Conservation (phyloP, 1,140 invertebrate genomes). For the Xylocopa sonorina region DNA sequence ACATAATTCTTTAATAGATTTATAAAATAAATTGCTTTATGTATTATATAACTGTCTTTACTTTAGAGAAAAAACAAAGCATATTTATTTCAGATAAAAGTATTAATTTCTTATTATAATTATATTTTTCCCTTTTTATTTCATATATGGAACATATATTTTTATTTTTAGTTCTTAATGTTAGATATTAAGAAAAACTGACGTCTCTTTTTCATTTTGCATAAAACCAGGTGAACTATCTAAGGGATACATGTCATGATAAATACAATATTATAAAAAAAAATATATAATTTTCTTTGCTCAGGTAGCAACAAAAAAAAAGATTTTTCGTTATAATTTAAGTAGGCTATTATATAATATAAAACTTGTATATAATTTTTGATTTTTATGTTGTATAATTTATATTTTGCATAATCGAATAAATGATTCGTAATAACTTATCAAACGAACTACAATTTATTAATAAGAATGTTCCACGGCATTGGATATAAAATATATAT, state of each 20-base stretch:
- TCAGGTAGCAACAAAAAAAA: too few relatives aligned
- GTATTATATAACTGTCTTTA: background rate
- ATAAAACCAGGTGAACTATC: background rate
- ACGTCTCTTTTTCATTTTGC: background rate
- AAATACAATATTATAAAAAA: background rate
- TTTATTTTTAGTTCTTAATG: background rate
- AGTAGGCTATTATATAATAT: background rate
- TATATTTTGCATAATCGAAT: background rate
- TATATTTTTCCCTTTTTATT: background rate
- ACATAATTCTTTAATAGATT: background rate
- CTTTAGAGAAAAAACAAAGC: background rate
- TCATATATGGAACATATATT: background rate
- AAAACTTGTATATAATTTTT: background rate
- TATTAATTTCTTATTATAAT: background rate
- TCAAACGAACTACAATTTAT: background rate
- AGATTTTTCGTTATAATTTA: too few relatives aligned
- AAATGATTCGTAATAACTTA: background rate
- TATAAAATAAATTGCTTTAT: background rate
- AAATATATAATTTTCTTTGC: background rate
- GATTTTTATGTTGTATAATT: background rate
- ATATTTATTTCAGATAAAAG: constrained; percentile 2
- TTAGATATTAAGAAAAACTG: background rate
- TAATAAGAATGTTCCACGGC: background rate
- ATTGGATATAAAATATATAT: too few relatives aligned
- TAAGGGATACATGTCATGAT: background rate